Base-by-base conservation (phyloP, 30 jellyfish, hydroid and myxozoan genomes). In the Calvadosia cruxmelitensis region DNA sequence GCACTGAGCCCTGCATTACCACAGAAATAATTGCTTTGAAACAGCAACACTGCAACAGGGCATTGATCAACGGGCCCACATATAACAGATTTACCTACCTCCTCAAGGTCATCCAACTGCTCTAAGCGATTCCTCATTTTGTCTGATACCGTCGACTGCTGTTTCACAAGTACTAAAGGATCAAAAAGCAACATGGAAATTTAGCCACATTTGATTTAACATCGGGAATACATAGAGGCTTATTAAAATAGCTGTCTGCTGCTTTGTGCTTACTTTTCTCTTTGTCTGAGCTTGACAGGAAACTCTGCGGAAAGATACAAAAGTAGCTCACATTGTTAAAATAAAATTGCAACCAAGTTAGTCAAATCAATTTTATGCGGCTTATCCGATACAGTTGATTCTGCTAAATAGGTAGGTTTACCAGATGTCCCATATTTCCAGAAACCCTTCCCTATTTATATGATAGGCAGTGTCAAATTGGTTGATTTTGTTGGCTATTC, bases 101-200 rank as follows among this genome's bases (percentile, higher is more conserved):
- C 97, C 49, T 87, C 97, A 67, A 87, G 67, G 52, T 87, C 97
- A 71, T 87, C 94, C 49, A 87, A 83, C 68, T 87, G 94, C 62
- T 87, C 94, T 20, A 87, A 81, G 48, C 97, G 72, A 31, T 86
- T 75, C 63, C 81, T 87, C 83, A 80, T 65, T 61, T 87, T 87
- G 33, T 87, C 97, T 5, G 97, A 50, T 16, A 77, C 34, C 31
- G 71, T 29, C 24, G 77, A 5, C 34, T 71, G 76, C 52, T 77
- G 90, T 53, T 77, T 77, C 20, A 69, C 85, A 20, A 51, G 74
- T 29, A 77, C 90, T 77, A 66, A 28, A 49, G 31, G 30, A 35
- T 0, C n/a, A n/a, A n/a, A n/a, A n/a, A n/a, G n/a, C n/a, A n/a
- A n/a, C n/a, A n/a, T n/a, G n/a, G n/a, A n/a, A n/a, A n/a, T n/a